Evolutionary conservation across 2,797 vertebrate genomes (phyloP).

Genomic region (Sebastes steindachneri): DNA sequence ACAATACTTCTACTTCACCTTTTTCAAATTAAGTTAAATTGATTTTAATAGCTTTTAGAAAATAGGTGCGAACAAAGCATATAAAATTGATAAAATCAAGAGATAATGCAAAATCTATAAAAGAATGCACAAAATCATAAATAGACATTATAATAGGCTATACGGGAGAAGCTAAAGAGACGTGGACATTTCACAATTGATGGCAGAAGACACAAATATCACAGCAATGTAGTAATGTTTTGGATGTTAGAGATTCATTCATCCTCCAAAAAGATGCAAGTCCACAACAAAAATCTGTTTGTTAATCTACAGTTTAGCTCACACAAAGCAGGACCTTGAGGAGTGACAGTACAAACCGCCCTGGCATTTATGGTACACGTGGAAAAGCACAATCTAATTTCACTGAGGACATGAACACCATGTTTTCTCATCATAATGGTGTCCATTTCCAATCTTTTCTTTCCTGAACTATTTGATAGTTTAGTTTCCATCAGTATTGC

Average conservation of each 20-base stretch:
- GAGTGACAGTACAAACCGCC: background rate
- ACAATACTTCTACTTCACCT: conserved; percentile 6
- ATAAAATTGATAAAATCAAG: background rate
- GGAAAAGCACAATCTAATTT: background rate
- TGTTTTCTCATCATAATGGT: background rate
- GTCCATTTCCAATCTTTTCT: background rate
- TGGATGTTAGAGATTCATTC: background rate
- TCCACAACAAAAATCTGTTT: background rate
- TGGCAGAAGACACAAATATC: background rate
- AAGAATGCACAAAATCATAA: background rate
- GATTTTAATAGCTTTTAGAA: conserved; percentile 6
- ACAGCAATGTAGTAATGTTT: background rate
- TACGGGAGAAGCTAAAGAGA: background rate
- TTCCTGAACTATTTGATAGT: background rate
- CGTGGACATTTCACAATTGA: background rate
- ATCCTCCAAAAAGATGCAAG: background rate
- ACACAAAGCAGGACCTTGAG: background rate
- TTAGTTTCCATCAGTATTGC: background rate
- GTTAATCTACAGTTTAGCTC: background rate
- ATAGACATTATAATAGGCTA: background rate
- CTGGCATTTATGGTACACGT: background rate
- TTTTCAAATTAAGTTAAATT: conserved; percentile 16
- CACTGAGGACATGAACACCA: background rate
- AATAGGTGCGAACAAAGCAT: background rate
- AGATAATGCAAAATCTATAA: background rate